Conservation (phyloP, 2,113 vertebrate species). For the Turnix velox region DNA sequence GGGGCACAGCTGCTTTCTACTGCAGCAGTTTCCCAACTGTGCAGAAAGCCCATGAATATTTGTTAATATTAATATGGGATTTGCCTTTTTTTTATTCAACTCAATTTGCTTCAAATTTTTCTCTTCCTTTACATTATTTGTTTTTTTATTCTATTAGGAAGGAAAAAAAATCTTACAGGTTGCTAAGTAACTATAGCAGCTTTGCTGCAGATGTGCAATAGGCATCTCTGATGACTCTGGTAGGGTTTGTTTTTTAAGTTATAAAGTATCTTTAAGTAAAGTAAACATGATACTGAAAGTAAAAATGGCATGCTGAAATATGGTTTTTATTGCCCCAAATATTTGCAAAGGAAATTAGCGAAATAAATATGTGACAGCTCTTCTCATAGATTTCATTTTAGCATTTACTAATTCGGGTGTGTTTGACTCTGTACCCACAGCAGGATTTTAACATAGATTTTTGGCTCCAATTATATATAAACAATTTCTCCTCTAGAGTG, state of each 20-base stretch:
- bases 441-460: neutral
- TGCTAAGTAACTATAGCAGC: slow-evolving; percentile 58
- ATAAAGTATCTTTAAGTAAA: neutral
- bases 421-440: neutral
- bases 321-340: neutral
- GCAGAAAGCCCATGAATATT: neutral
- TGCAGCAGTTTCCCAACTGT: neutral
- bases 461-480: neutral
- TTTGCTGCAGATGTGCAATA: slow-evolving; percentile 12
- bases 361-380: neutral
- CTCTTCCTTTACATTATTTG: neutral
- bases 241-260: neutral
- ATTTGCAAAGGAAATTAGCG: neutral
- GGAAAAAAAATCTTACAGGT: slow-evolving; percentile 17
- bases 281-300: neutral
- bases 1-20: neutral
- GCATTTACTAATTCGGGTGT: neutral
- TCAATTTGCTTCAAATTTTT: slow-evolving; percentile 32
- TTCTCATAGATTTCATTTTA: neutral
- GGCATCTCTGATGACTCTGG: neutral
- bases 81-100: neutral
- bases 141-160: neutral
- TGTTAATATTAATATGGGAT: neutral
- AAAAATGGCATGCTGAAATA: neutral
- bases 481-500: neutral